phyloP scores from a whole-genome alignment of 2,797 vertebrate genomes.

The Paratrypauchen microcephalus region DNA sequence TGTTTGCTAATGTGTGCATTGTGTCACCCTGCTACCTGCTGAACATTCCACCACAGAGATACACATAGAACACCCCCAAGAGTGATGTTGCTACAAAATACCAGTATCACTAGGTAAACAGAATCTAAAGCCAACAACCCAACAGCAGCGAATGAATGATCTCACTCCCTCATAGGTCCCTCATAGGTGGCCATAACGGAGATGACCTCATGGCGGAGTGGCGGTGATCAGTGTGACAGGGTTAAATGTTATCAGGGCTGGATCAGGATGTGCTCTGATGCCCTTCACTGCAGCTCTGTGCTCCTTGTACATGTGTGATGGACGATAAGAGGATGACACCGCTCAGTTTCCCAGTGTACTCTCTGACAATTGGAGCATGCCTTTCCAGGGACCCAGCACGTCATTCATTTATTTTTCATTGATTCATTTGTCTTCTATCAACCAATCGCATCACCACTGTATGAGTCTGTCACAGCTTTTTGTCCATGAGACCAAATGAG shows the following conservation, averaged over 20 bases:
- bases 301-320: conserved; percentile 62
- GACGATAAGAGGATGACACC: conserved; percentile 66
- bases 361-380: conserved; percentile 48
- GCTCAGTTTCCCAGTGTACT: conserved; percentile 44
- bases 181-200: conserved; percentile 37
- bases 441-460: background rate
- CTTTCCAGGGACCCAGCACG: background rate
- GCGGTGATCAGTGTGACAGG: conserved; percentile 32
- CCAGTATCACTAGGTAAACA: no score
- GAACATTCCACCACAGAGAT: no score
- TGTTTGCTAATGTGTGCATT: no score
- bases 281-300: conserved; percentile 61
- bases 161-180: conserved; percentile 46
- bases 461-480: background rate
- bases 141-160: conserved; percentile 27
- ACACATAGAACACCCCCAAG: no score
- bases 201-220: conserved; percentile 57
- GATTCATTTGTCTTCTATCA: conserved; percentile 2
- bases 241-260: conserved; percentile 65
- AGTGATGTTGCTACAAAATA: no score
- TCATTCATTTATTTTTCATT: conserved; percentile 8
- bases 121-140: background rate
- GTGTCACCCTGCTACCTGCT: no score
- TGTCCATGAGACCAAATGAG: background rate
- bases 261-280: conserved; percentile 64